Conservation (phyloP, 2,113 vertebrate genomes). For the Toxotes chatareus region DNA sequence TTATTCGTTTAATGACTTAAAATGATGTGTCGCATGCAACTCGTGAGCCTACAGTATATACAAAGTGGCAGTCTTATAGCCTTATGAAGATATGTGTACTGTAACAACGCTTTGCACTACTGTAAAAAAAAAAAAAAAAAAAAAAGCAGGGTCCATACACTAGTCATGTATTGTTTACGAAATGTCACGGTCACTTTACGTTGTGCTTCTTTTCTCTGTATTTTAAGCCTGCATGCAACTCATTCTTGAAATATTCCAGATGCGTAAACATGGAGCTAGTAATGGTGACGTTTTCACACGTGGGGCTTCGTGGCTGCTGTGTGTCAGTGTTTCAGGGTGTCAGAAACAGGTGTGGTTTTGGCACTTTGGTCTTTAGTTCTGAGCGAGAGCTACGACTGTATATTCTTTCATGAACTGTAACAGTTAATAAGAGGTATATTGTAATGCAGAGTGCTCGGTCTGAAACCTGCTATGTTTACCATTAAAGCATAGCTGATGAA, state of each 20-base stretch:
- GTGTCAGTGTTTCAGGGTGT: slow-evolving; percentile 41
- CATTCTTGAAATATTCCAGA: slow-evolving; percentile 57
- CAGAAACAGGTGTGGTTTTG: slow-evolving; percentile 19
- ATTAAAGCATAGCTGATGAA: slow-evolving; percentile 73
- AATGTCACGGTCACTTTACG: slow-evolving; percentile 53
- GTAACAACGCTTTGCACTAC: slow-evolving; percentile 71
- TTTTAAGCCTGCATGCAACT: slow-evolving; percentile 72
- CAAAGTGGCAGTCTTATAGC: slow-evolving; percentile 61
- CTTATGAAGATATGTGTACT: slow-evolving; percentile 66
- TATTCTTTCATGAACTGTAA: slow-evolving; percentile 43
- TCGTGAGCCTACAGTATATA: slow-evolving; percentile 51
- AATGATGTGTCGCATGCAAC: slow-evolving; percentile 59
- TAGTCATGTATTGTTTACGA: slow-evolving; percentile 67
- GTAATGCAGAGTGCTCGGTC: slow-evolving; percentile 61
- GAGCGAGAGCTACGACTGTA: slow-evolving; percentile 34
- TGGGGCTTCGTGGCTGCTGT: slow-evolving; percentile 43
- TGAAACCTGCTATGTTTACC: slow-evolving; percentile 63
- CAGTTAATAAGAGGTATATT: slow-evolving; percentile 56
- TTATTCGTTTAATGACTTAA: slow-evolving; percentile 44
- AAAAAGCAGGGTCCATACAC: slow-evolving; percentile 59
- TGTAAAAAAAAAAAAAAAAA: slow-evolving; percentile 21
- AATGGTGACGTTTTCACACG: slow-evolving; percentile 29
- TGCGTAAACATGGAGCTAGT: slow-evolving; percentile 32
- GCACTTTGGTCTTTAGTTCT: slow-evolving; percentile 29
- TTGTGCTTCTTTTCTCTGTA: slow-evolving; percentile 69